Evolutionary conservation across 92 coral and sea anemone genomes (phyloP).

Genomic region (Porites divaricata): DNA sequence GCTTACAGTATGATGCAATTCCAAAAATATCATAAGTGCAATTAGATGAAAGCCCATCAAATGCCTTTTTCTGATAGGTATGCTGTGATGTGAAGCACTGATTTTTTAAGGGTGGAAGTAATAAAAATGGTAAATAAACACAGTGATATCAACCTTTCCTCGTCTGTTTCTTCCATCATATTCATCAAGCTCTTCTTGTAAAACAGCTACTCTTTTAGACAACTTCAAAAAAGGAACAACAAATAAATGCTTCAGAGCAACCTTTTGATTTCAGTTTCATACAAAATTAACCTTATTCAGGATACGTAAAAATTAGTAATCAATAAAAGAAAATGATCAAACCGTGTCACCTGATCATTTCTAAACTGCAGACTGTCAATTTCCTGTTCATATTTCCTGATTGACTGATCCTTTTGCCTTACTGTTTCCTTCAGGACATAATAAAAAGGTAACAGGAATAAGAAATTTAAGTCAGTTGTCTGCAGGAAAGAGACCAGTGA

Average conservation of each 20-base stretch:
- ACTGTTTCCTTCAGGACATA: constrained; percentile 67
- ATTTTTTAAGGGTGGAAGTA: too few species aligned
- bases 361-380: constrained; percentile 97
- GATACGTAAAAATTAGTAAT: too few species aligned
- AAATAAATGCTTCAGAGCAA: background rate
- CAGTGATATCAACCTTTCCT: constrained; percentile 60
- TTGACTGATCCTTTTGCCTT: constrained; percentile 90
- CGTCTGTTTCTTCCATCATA: constrained; percentile 77
- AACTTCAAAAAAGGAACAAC: constrained; percentile 49
- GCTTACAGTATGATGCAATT: too few species aligned
- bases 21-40: too few species aligned
- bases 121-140: background rate
- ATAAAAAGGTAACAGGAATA: background rate
- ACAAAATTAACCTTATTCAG: too few species aligned
- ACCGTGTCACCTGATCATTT: constrained; percentile 87
- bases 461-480: background rate
- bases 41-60: too few species aligned
- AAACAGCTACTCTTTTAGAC: constrained; percentile 90
- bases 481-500: background rate
- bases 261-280: background rate
- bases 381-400: constrained; percentile 98
- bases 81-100: background rate
- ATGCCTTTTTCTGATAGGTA: too few species aligned
- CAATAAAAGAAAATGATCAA: too few species aligned
- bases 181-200: constrained; percentile 94